Evolutionary conservation across 2,888 invertebrate genomes (phyloP).

Genomic region (Hydropsyche betteni): DNA sequence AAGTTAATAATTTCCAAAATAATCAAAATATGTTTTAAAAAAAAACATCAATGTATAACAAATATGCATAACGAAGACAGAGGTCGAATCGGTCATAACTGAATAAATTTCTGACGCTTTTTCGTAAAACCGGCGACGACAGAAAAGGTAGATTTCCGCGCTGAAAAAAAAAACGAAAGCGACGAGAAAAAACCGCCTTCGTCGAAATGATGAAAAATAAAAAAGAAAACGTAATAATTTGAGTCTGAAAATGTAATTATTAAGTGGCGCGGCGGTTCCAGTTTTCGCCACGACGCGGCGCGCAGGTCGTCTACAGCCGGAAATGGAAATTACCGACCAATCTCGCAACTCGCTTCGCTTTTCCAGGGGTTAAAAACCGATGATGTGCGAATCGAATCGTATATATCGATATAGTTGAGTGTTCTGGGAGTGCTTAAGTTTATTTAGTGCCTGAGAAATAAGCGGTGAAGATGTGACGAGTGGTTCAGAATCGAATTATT

Average conservation of each 20-base stretch:
- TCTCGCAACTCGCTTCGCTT: constrained; percentile 57
- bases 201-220: constrained; percentile 3
- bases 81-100: constrained; percentile 5
- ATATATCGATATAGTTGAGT: too few species aligned
- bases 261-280: constrained; percentile 32
- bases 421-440: too few species aligned
- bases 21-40: not conserved
- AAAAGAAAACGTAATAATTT: constrained; percentile 43
- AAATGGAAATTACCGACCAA: constrained; percentile 71
- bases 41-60: not conserved
- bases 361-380: too few species aligned
- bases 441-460: too few species aligned
- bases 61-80: not conserved
- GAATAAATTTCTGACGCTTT: constrained; percentile 1
- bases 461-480: too few species aligned
- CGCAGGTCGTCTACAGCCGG: constrained; percentile 56
- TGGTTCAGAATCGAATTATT: too few species aligned
- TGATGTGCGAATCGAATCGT: too few species aligned
- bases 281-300: constrained; percentile 31
- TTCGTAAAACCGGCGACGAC: constrained; percentile 13
- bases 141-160: not conserved
- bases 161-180: not conserved
- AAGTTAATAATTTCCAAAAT: not conserved
- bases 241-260: constrained; percentile 51
- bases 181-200: constrained; percentile 1